A percentile compares a stretch with the other conserved stretches of the same genome.
These are phyloP conservation scores for Venustaconcha ellipsiformis DNA, from an alignment of 1,140 invertebrate genomes.

Conservation along the genomic window DNA sequence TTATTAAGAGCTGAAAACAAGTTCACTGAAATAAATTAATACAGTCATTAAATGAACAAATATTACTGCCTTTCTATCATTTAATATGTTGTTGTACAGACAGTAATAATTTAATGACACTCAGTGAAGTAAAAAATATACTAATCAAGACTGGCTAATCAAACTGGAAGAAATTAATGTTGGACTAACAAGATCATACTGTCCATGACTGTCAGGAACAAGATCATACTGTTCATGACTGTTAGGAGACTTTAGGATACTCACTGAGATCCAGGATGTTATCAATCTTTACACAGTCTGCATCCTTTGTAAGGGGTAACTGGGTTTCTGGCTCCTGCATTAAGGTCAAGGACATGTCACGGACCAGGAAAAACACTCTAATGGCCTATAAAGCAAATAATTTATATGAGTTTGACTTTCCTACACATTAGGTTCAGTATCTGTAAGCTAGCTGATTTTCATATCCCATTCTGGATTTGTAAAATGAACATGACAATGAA, in stretches of 20 bases:
- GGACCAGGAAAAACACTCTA: constrained; percentile 92
- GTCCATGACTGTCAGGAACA: neutral
- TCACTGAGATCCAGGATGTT: constrained; percentile 95
- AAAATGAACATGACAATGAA: too few relatives aligned
- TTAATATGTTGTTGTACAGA: too few relatives aligned
- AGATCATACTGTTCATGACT: neutral
- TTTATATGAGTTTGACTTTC: neutral
- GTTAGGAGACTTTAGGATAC: constrained; percentile 47
- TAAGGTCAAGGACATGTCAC: constrained; percentile 85
- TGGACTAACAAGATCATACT: neutral
- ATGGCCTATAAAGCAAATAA: constrained; percentile 77
- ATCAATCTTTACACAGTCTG: constrained; percentile 89
- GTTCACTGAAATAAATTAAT: too few relatives aligned
- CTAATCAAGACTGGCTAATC: too few relatives aligned
- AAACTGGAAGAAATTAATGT: too few relatives aligned
- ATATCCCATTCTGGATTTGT: too few relatives aligned
- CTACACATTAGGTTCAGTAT: neutral
- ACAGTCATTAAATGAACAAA: too few relatives aligned
- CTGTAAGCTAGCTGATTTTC: too few relatives aligned
- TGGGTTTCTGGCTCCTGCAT: constrained; percentile 86
- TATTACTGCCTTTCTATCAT: too few relatives aligned
- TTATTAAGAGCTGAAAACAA: too few relatives aligned
- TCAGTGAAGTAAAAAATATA: too few relatives aligned
- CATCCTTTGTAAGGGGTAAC: constrained; percentile 92
- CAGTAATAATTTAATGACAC: too few relatives aligned